Evolutionary conservation across 2,113 vertebrate species (phyloP), one percentile per base, ranked within the genome.

Genomic region (Poeciliopsis occidentalis): DNA sequence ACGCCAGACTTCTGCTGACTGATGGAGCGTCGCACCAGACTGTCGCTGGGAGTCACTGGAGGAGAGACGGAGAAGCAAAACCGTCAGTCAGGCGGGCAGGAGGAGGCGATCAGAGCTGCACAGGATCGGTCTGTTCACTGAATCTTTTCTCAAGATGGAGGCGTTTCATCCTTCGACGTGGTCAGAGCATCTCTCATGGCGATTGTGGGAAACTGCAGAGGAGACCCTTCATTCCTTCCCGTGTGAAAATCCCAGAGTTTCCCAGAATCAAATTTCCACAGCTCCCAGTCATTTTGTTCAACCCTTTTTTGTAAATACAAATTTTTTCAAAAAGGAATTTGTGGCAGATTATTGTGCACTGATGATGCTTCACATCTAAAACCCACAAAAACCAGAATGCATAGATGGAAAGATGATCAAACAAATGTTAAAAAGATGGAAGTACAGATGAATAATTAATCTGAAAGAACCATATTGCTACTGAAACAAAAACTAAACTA

Each of bases 1-100:
- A 97, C 95, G 1, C 96, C 95, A 0, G 95, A 95, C 87, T 96
- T 96, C 86, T 97, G 96, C 71, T 97, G 96, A 89, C 96, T 97
- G 82, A 97, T 96, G 75, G 96, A 97, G 73, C 96, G 95, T 7
- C 96, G 93, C 76, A 96, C 95, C 87, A 97, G 88, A 4, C 94
- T 95, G 76, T 97, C 96, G 22, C 93, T 95, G 60, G 96, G 94
- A 6, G 94, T 94, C 30, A 96, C 97, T 97, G 75, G 5, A 60
- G 77, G 41, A 1, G 24, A 69, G 41, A n/a, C 0, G 41, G 29
- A 8, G 12, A 54, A 31, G 34, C 39, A 15, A 26, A 27, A 60
- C 10, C 51, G 10, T 57, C 24, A n/a, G 2, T 24, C 2, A 2
- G 17, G 44, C 5, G 27, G 27, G 27, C 27, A 47, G 44, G 5